A percentile compares a stretch with the other conserved stretches of the same genome.
These are phyloP conservation scores for Chiloscyllium plagiosum DNA, from an alignment of 2,113 vertebrate genomes.

Conservation along the genomic window DNA sequence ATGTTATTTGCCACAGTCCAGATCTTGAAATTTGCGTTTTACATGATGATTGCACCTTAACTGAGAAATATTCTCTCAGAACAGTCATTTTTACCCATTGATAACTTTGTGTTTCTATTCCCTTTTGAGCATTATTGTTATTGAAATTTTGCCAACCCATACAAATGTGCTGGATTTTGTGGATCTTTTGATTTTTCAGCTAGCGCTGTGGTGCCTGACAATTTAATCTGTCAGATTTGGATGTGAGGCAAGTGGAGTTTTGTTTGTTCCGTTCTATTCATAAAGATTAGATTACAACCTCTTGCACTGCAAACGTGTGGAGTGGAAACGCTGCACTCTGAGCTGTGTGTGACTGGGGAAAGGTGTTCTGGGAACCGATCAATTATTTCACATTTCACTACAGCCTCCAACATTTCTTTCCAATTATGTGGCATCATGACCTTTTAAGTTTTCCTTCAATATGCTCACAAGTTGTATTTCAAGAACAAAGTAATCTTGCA, in stretches of 20 bases:
- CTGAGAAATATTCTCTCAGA: neutral
- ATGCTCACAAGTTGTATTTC: neutral
- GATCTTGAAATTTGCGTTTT: slow-evolving; percentile 3
- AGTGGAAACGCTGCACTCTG: neutral
- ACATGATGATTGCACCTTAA: neutral
- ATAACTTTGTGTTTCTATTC: neutral
- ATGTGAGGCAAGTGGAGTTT: neutral
- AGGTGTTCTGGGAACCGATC: neutral
- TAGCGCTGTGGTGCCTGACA: neutral
- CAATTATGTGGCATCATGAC: neutral
- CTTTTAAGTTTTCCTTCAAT: neutral
- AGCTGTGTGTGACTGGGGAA: neutral
- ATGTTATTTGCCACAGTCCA: neutral
- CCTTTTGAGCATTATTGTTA: neutral
- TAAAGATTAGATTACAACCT: neutral
- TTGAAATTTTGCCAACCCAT: neutral
- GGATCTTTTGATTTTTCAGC: neutral
- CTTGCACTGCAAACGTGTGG: neutral
- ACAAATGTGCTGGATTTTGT: neutral
- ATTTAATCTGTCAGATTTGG: neutral
- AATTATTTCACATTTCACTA: neutral
- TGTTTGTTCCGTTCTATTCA: slow-evolving; percentile 14
- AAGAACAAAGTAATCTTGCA: no score
- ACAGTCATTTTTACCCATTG: neutral
- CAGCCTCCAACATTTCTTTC: slow-evolving; percentile 9